Evolutionary conservation across 1,140 invertebrate species (phyloP).

Genomic region (Zaprionus lachaisei): DNA sequence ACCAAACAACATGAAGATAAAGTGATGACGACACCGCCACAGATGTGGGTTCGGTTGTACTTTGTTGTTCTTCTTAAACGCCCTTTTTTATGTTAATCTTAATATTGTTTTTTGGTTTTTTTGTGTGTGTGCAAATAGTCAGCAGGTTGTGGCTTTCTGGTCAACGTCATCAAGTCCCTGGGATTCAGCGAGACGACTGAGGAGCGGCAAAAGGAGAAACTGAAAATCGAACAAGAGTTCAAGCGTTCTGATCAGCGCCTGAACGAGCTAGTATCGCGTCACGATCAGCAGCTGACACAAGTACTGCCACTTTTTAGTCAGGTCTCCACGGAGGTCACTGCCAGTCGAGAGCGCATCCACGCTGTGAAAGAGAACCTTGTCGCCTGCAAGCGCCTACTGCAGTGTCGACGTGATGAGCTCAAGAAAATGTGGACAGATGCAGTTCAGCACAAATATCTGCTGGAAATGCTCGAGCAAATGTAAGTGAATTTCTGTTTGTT

Average conservation of each 20-base stretch:
- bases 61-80: slow-evolving; percentile 53
- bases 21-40: slow-evolving; percentile 62
- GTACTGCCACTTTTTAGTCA: slow-evolving; percentile 86
- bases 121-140: slow-evolving; percentile 42
- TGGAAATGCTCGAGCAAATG: slow-evolving; percentile 95
- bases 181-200: slow-evolving; percentile 97
- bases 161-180: slow-evolving; percentile 95
- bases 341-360: slow-evolving; percentile 92
- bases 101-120: slow-evolving; percentile 1
- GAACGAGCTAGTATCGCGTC: slow-evolving; percentile 94
- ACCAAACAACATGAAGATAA: background rate
- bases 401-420: slow-evolving; percentile 96
- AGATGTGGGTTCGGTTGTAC: slow-evolving; percentile 17
- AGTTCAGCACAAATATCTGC: slow-evolving; percentile 95
- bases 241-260: slow-evolving; percentile 94
- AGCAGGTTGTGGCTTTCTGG: slow-evolving; percentile 87
- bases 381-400: slow-evolving; percentile 95
- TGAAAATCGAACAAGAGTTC: slow-evolving; percentile 96
- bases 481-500: slow-evolving; percentile 84
- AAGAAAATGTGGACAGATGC: slow-evolving; percentile 96
- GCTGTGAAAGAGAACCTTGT: slow-evolving; percentile 95
- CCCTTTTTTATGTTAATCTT: slow-evolving; percentile 56
- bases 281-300: slow-evolving; percentile 94
- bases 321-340: slow-evolving; percentile 79
- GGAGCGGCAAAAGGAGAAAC: slow-evolving; percentile 96